phyloP scores from a whole-genome alignment of 2,797 vertebrate species.

The Cryptoblepharus egeriae region DNA sequence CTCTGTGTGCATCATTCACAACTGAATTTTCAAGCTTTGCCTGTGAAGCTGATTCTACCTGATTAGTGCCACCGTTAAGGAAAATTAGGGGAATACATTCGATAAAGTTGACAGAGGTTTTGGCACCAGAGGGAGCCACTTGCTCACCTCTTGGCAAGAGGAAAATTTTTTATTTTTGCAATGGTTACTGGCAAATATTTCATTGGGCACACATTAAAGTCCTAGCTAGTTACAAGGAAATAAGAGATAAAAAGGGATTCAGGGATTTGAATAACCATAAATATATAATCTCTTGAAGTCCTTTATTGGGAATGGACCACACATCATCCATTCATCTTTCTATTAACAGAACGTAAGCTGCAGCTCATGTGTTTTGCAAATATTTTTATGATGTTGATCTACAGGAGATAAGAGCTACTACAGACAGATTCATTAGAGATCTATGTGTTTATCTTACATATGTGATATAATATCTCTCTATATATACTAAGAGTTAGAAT shows the following conservation, averaged over 20 bases:
- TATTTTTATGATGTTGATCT: neutral
- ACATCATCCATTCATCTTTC: neutral
- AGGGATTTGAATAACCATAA: neutral
- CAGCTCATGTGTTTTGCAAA: neutral
- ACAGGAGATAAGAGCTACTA: neutral
- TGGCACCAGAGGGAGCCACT: conserved; percentile 80
- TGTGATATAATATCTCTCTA: neutral
- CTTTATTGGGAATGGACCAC: neutral
- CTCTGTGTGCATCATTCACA: neutral
- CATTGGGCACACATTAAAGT: neutral
- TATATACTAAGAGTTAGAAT: too few species aligned
- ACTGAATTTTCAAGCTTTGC: conserved; percentile 10
- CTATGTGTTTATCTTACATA: neutral
- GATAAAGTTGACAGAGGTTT: conserved; percentile 32
- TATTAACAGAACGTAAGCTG: neutral
- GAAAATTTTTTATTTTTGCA: conserved; percentile 15
- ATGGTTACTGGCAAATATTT: conserved; percentile 15
- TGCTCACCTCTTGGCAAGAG: conserved; percentile 61
- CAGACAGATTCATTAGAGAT: neutral
- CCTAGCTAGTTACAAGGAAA: neutral
- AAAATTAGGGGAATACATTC: neutral
- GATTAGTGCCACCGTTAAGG: neutral
- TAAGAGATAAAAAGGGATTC: neutral
- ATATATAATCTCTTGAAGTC: neutral
- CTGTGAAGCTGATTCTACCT: neutral